Percentiles rank a stretch among this genome's conserved stretches.
phyloP scores from a whole-genome alignment of 2,797 vertebrate genomes.

The Malacoctenus gilli region DNA sequence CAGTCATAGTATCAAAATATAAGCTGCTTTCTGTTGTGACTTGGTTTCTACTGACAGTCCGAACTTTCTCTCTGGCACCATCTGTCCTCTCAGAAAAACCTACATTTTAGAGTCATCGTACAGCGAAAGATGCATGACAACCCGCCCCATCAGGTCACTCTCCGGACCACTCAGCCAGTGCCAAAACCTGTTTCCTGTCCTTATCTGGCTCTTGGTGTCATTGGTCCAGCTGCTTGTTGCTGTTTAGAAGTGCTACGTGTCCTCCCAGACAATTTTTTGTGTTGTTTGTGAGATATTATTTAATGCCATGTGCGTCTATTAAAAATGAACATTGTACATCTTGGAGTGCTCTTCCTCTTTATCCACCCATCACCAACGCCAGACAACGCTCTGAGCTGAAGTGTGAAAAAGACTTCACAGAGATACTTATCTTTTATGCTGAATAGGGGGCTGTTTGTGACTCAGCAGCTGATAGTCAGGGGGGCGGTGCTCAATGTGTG shows the following conservation, averaged over 20 bases:
- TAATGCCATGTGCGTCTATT: conserved; percentile 45
- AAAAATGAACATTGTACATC: conserved; percentile 58
- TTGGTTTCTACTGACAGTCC: conserved; percentile 21
- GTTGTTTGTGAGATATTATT: conserved; percentile 56
- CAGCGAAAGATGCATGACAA: conserved; percentile 47
- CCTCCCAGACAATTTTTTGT: conserved; percentile 21
- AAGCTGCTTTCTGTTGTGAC: conserved; percentile 24
- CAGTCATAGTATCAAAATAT: conserved; percentile 5
- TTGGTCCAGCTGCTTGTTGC: conserved; percentile 20
- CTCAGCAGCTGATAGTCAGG: conserved; percentile 6
- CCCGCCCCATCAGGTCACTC: conserved; percentile 4
- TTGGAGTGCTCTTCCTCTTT: conserved; percentile 10
- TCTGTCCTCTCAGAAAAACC: conserved; percentile 6
- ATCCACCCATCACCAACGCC: neutral
- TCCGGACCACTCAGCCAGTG: conserved; percentile 24
- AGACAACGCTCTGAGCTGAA: neutral
- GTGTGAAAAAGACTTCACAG: neutral
- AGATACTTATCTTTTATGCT: neutral
- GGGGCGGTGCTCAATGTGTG: conserved; percentile 1
- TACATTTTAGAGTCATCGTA: conserved; percentile 7
- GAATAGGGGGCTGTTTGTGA: neutral
- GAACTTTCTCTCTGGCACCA: conserved; percentile 12
- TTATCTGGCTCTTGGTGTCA: conserved; percentile 28
- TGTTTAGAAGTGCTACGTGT: conserved; percentile 14
- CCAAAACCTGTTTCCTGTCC: conserved; percentile 39